phyloP scores from a whole-genome alignment of 1,140 invertebrate genomes.

The Alviniconcha marisindica region DNA sequence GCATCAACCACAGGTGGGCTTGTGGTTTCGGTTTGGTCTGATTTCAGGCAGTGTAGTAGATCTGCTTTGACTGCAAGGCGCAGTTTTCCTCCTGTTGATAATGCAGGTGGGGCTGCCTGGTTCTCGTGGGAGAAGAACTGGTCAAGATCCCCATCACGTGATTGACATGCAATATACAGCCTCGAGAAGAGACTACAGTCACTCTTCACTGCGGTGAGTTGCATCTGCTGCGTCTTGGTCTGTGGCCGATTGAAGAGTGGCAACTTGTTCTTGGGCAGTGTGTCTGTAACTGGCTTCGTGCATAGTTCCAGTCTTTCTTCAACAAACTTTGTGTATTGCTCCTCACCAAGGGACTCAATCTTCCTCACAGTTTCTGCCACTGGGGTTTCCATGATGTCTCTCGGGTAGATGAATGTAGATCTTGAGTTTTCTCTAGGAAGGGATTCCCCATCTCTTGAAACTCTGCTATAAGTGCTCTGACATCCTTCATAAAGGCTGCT shows the following conservation, averaged over 20 bases:
- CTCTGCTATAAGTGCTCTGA: too few relatives aligned
- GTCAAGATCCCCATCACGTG: not conserved
- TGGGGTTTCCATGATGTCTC: not conserved
- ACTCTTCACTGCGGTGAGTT: not conserved
- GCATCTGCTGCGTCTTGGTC: not conserved
- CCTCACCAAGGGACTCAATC: not conserved
- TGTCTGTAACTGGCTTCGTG: not conserved
- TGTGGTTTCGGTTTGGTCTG: not conserved
- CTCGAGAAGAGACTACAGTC: not conserved
- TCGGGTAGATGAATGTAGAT: not conserved
- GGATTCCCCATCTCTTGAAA: too few relatives aligned
- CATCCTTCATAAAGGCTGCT: too few relatives aligned
- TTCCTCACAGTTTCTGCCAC: not conserved
- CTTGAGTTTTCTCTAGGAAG: not conserved
- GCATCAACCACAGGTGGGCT: not conserved
- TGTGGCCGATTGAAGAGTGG: not conserved
- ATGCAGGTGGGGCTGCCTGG: not conserved
- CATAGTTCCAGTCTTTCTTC: not conserved
- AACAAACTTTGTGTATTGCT: not conserved
- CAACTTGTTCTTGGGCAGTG: not conserved
- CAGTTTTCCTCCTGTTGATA: too few relatives aligned
- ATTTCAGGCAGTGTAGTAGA: not conserved
- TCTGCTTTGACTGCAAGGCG: not conserved
- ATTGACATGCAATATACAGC: conserved; percentile 10
- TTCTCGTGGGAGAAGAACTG: not conserved